Conservation (phyloP, 2,113 vertebrate genomes). For the Excalfactoria chinensis region DNA sequence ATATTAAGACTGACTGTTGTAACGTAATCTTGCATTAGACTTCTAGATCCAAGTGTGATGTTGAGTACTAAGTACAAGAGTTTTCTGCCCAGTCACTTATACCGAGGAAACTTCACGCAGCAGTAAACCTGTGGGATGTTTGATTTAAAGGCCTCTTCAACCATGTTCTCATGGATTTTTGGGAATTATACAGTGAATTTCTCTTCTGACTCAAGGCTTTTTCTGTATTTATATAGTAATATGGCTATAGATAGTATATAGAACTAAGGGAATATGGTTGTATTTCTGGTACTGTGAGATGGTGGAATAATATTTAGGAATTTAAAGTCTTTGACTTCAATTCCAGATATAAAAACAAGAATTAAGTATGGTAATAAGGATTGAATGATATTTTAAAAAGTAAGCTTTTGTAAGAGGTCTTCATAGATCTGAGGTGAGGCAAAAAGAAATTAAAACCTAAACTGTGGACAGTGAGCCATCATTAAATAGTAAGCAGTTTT, state of each 20-base stretch:
- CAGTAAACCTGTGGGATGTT: not conserved
- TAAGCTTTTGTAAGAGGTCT: not conserved
- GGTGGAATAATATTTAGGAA: not conserved
- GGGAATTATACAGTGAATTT: not conserved
- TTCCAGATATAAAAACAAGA: not conserved
- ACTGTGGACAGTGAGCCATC: not conserved
- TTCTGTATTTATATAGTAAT: not conserved
- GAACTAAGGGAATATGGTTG: not conserved
- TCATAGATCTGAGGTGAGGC: not conserved
- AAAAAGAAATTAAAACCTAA: not conserved
- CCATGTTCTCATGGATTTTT: not conserved
- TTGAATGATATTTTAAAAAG: not conserved
- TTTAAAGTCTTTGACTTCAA: not conserved
- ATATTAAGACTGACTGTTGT: not conserved
- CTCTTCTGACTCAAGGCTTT: not conserved
- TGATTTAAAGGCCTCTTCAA: not conserved
- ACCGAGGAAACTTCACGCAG: not conserved
- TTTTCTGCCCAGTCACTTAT: not conserved
- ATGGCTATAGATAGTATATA: not conserved
- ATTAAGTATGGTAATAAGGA: not conserved
- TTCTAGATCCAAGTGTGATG: not conserved
- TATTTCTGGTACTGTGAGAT: not conserved
- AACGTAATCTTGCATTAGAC: not conserved
- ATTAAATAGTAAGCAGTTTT: not conserved
- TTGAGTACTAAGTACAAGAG: not conserved